phyloP scores from a whole-genome alignment of 2,113 vertebrate species.

The Phoxinus phoxinus region DNA sequence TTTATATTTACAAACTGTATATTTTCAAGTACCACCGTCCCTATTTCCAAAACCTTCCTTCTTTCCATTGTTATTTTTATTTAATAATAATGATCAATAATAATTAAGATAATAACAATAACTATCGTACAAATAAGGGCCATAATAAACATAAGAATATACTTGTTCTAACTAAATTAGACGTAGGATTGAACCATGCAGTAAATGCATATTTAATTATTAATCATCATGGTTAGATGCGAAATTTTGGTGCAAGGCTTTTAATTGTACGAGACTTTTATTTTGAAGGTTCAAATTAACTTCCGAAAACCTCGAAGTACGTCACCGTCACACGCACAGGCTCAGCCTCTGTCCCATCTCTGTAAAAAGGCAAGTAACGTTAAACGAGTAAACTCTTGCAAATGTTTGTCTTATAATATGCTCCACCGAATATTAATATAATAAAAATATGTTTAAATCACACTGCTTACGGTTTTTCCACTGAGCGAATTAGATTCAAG shows the following conservation, averaged over 20 bases:
- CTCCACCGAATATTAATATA: background rate
- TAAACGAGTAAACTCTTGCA: conserved; percentile 10
- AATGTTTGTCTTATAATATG: background rate
- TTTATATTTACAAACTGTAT: background rate
- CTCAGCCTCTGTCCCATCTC: background rate
- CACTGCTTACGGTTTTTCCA: background rate
- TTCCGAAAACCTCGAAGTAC: background rate
- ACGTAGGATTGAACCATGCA: background rate
- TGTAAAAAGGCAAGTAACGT: conserved; percentile 28
- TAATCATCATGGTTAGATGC: background rate
- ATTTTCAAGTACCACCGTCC: background rate
- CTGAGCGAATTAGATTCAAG: background rate
- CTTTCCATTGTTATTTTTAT: background rate
- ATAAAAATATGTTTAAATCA: background rate
- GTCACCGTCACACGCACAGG: background rate
- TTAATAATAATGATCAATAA: background rate
- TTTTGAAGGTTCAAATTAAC: background rate
- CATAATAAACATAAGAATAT: background rate
- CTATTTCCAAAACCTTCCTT: background rate
- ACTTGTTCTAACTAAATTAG: background rate
- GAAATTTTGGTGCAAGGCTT: background rate
- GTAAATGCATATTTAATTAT: background rate
- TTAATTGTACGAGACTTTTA: conserved; percentile 1
- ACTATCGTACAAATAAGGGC: background rate
- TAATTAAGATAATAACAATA: too few species aligned